Percentiles rank a stretch among this genome's conserved stretches.
These are phyloP conservation scores for Dromius quadrimaculatus DNA, from an alignment of 2,888 invertebrate genomes.

Conservation along the genomic window DNA sequence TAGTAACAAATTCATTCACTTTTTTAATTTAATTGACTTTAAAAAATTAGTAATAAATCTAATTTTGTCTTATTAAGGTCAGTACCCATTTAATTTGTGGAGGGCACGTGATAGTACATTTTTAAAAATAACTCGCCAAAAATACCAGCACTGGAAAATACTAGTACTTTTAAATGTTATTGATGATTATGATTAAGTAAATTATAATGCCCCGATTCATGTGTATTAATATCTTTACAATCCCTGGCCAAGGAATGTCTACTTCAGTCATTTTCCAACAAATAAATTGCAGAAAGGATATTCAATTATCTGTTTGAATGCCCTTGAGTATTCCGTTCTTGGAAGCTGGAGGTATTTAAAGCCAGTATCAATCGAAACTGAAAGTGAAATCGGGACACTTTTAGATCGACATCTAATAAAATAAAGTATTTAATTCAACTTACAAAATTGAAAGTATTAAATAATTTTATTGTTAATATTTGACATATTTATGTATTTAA, in stretches of 20 bases:
- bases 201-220: background rate
- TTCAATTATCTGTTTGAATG: too few species aligned
- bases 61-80: conserved; percentile 48
- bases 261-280: conserved; percentile 8
- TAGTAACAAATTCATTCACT: conserved; percentile 31
- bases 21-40: too few species aligned
- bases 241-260: background rate
- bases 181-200: conserved; percentile 6
- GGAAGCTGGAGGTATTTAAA: too few species aligned
- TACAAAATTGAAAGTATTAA: too few species aligned
- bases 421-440: too few species aligned
- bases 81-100: conserved; percentile 7
- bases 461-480: too few species aligned
- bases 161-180: conserved; percentile 39
- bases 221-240: conserved; percentile 19
- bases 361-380: too few species aligned
- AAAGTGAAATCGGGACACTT: too few species aligned
- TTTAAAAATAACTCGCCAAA: conserved; percentile 36
- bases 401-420: too few species aligned
- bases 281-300: too few species aligned
- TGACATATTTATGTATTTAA: too few species aligned
- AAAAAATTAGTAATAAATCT: conserved; percentile 46
- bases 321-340: too few species aligned
- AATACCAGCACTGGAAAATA: conserved; percentile 22
- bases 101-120: conserved; percentile 40